phyloP scores from a whole-genome alignment of 1,140 invertebrate species.

The Lepidurus couesii region DNA sequence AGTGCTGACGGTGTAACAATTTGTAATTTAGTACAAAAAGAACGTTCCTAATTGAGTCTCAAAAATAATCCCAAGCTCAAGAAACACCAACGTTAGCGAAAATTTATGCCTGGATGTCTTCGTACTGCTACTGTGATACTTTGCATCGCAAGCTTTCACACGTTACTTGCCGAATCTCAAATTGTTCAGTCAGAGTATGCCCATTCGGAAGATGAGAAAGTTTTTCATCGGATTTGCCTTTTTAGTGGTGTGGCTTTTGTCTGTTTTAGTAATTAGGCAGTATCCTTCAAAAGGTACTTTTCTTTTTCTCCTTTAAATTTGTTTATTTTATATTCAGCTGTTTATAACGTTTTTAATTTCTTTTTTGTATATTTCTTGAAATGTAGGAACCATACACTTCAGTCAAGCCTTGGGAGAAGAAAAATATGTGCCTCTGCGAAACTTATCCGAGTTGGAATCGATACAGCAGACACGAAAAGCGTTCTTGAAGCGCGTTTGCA shows the following conservation, averaged over 20 bases:
- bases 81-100: too few relatives aligned
- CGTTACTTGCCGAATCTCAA: too few relatives aligned
- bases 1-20: too few relatives aligned
- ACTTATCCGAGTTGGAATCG: not conserved
- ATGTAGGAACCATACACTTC: not conserved
- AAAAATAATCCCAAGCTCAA: too few relatives aligned
- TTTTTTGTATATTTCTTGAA: not conserved
- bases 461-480: conserved; percentile 1
- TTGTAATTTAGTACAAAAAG: too few relatives aligned
- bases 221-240: not conserved
- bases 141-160: too few relatives aligned
- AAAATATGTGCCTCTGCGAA: not conserved
- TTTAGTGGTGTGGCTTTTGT: not conserved
- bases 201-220: not conserved
- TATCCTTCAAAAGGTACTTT: not conserved
- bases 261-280: conserved; percentile 22
- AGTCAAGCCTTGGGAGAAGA: not conserved
- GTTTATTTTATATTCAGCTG: not conserved
- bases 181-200: not conserved
- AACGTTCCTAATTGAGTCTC: too few relatives aligned
- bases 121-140: too few relatives aligned
- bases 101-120: too few relatives aligned
- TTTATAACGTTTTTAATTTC: not conserved
- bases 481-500: not conserved
- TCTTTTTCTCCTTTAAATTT: not conserved